Evolutionary conservation across 2,113 vertebrate species (phyloP).

Genomic region (Pampusana beccarii): DNA sequence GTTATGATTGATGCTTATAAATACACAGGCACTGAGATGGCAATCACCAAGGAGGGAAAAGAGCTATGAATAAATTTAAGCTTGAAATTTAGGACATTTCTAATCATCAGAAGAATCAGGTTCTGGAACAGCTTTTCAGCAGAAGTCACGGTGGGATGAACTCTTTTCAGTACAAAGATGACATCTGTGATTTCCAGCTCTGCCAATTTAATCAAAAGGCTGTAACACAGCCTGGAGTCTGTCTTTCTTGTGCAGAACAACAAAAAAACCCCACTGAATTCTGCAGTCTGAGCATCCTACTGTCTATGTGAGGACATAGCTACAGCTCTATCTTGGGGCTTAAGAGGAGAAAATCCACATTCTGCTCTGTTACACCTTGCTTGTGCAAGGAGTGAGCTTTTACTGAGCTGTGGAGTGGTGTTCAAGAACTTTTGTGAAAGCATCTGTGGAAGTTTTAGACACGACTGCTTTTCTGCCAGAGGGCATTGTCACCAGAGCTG

Average conservation of each 20-base stretch:
- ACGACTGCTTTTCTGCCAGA: not conserved
- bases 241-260: not conserved
- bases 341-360: not conserved
- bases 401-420: not conserved
- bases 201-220: not conserved
- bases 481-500: not conserved
- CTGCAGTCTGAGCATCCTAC: not conserved
- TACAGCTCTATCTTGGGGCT: not conserved
- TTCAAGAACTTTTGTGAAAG: not conserved
- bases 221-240: not conserved
- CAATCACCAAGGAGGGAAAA: conserved; percentile 19
- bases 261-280: not conserved
- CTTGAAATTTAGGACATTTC: conserved; percentile 7
- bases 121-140: conserved; percentile 32
- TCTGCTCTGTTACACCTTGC: not conserved
- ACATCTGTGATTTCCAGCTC: conserved; percentile 13
- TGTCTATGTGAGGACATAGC: not conserved
- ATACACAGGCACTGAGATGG: not conserved
- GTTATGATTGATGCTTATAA: conserved; percentile 21
- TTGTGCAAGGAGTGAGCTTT: not conserved
- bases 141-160: not conserved
- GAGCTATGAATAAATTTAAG: conserved; percentile 41
- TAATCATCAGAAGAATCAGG: conserved; percentile 14
- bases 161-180: not conserved
- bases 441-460: not conserved